Percentiles rank a stretch among this genome's conserved stretches.
phyloP scores from a whole-genome alignment of 2,797 vertebrate species.

The Numenius phaeopus region DNA sequence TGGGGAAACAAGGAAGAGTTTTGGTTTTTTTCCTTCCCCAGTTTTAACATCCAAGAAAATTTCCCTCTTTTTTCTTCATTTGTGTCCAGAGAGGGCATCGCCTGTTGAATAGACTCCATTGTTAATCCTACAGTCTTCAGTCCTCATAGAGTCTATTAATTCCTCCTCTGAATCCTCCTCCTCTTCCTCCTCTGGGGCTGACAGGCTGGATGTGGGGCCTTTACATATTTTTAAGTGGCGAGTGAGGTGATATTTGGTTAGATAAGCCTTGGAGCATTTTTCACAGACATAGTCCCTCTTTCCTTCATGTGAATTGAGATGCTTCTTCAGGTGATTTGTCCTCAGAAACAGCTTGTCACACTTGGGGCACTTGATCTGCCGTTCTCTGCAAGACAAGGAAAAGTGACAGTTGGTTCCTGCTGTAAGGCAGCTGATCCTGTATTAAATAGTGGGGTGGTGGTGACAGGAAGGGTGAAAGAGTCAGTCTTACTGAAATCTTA shows the following conservation, averaged over 20 bases:
- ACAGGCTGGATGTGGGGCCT: conserved; percentile 85
- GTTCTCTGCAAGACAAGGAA: conserved; percentile 82
- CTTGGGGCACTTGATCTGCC: conserved; percentile 95
- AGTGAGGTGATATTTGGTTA: conserved; percentile 98
- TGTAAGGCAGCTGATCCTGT: neutral
- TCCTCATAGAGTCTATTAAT: conserved; percentile 68
- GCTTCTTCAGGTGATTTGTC: conserved; percentile 96
- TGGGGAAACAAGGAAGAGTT: neutral
- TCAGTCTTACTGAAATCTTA: neutral
- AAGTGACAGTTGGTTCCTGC: neutral
- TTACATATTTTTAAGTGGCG: conserved; percentile 98
- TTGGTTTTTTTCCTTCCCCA: neutral
- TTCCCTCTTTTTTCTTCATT: conserved; percentile 36
- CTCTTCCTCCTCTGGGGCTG: conserved; percentile 82
- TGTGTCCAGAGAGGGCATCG: conserved; percentile 70
- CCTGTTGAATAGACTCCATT: conserved; percentile 68
- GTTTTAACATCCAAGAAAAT: neutral
- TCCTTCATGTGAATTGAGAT: conserved; percentile 97
- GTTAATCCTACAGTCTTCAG: conserved; percentile 74
- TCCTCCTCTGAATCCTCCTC: conserved; percentile 83
- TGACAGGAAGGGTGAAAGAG: neutral
- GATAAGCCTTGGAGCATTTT: conserved; percentile 97
- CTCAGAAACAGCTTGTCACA: conserved; percentile 96
- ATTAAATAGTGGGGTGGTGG: neutral
- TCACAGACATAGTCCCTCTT: conserved; percentile 97